Conservation (phyloP, 2,113 vertebrate genomes). For the Dolichotis patagonum region DNA sequence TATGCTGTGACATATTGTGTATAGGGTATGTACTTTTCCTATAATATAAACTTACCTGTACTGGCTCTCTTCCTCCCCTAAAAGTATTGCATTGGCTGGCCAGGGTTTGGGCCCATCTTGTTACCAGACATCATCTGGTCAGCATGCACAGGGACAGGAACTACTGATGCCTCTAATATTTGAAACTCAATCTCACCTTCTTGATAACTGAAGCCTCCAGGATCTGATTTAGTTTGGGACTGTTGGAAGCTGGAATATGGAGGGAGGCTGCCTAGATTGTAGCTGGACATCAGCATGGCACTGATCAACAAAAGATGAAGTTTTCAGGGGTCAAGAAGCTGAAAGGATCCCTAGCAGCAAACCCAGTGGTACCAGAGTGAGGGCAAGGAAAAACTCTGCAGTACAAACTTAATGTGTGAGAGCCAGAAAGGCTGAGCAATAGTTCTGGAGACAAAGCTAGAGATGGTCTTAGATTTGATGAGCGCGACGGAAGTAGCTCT, state of each 20-base stretch:
- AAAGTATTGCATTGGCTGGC: background rate
- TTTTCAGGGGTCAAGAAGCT: background rate
- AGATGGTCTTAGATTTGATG: no score
- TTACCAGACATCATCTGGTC: background rate
- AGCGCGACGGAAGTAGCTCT: background rate
- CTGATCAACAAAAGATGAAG: background rate
- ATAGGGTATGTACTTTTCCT: background rate
- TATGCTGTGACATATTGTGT: background rate
- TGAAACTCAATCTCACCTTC: background rate
- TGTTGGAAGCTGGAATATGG: background rate
- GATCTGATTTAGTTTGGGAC: background rate
- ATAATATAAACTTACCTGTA: rapidly evolving
- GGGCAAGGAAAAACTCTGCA: background rate
- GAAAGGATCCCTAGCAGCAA: background rate
- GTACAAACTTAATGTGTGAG: background rate
- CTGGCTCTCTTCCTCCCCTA: rapidly evolving
- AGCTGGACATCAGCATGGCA: no score
- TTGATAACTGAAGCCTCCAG: background rate
- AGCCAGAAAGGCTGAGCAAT: background rate
- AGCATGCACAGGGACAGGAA: rapidly evolving
- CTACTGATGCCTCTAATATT: background rate
- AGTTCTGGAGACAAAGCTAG: background rate
- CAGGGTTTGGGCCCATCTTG: background rate
- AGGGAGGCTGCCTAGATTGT: background rate
- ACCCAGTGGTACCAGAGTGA: no score